Conservation (phyloP, 1,140 invertebrate genomes). For the Drosophila equinoxialis region DNA sequence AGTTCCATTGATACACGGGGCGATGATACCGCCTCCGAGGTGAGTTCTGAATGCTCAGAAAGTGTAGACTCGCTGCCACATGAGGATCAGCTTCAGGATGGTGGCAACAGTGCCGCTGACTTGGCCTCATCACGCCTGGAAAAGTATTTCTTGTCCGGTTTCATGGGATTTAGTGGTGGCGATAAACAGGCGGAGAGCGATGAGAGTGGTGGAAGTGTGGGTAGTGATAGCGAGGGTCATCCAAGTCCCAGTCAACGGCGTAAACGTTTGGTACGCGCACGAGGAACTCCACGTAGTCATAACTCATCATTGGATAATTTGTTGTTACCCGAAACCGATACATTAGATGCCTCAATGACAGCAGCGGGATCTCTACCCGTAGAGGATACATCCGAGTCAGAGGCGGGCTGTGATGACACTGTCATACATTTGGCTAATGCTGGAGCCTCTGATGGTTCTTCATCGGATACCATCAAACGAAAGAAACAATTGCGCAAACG, state of each 20-base stretch:
- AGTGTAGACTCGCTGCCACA: slow-evolving; percentile 88
- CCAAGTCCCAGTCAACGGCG: slow-evolving; percentile 93
- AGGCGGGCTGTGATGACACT: slow-evolving; percentile 88
- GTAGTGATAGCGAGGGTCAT: slow-evolving; percentile 92
- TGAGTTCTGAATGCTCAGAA: slow-evolving; percentile 93
- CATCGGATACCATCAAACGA: slow-evolving; percentile 91
- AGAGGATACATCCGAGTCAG: slow-evolving; percentile 89
- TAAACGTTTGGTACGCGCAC: slow-evolving; percentile 90
- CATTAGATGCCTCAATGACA: slow-evolving; percentile 83
- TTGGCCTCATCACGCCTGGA: slow-evolving; percentile 92
- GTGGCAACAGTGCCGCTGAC: slow-evolving; percentile 84
- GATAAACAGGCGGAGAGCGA: slow-evolving; percentile 89
- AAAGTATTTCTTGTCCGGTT: slow-evolving; percentile 94
- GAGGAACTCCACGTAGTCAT: slow-evolving; percentile 91
- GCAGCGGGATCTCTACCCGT: slow-evolving; percentile 81
- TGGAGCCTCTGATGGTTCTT: slow-evolving; percentile 86
- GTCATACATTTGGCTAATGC: slow-evolving; percentile 84
- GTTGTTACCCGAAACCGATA: slow-evolving; percentile 83
- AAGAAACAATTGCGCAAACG: slow-evolving; percentile 89
- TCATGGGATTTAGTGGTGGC: slow-evolving; percentile 89
- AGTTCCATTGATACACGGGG: slow-evolving; percentile 83
- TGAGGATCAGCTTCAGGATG: slow-evolving; percentile 84
- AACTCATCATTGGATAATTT: slow-evolving; percentile 91
- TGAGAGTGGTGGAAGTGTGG: slow-evolving; percentile 87
- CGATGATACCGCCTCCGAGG: slow-evolving; percentile 93